Percentiles rank a stretch among this genome's conserved stretches.
phyloP scores from a whole-genome alignment of 2,888 invertebrate genomes.

The Plemyria rubiginata region DNA sequence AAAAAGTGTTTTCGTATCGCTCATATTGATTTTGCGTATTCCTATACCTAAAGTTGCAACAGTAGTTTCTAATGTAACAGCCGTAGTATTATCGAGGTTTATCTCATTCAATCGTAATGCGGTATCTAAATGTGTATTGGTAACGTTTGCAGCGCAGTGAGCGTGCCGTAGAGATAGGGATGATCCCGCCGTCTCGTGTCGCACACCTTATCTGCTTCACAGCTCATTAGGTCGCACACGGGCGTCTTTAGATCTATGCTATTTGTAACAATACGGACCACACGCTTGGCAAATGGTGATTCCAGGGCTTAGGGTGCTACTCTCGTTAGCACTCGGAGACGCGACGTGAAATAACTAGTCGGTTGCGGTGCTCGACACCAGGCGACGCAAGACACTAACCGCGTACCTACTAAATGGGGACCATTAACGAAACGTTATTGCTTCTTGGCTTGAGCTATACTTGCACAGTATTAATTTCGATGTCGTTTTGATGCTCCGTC shows the following conservation, averaged over 20 bases:
- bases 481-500: conserved; percentile 36
- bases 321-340: conserved; percentile 63
- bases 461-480: conserved; percentile 78
- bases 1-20: conserved; percentile 39
- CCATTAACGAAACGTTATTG: conserved; percentile 81
- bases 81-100: conserved; percentile 40
- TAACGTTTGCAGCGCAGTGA: conserved; percentile 62
- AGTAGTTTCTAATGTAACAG: conserved; percentile 18
- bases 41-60: conserved; percentile 30
- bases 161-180: conserved; percentile 70
- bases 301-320: conserved; percentile 69
- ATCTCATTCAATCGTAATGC: conserved; percentile 49
- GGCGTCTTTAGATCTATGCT: conserved; percentile 72
- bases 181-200: conserved; percentile 72
- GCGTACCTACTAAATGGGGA: conserved; percentile 76
- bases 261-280: conserved; percentile 81
- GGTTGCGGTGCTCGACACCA: conserved; percentile 61
- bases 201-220: conserved; percentile 85
- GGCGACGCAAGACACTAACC: conserved; percentile 72
- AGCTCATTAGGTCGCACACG: conserved; percentile 81
- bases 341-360: conserved; percentile 66
- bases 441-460: conserved; percentile 75
- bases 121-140: conserved; percentile 53
- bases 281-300: conserved; percentile 75
- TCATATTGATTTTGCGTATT: conserved; percentile 46